Base-by-base conservation (phyloP, 2,888 invertebrate species). In the Agriotes lineatus region DNA sequence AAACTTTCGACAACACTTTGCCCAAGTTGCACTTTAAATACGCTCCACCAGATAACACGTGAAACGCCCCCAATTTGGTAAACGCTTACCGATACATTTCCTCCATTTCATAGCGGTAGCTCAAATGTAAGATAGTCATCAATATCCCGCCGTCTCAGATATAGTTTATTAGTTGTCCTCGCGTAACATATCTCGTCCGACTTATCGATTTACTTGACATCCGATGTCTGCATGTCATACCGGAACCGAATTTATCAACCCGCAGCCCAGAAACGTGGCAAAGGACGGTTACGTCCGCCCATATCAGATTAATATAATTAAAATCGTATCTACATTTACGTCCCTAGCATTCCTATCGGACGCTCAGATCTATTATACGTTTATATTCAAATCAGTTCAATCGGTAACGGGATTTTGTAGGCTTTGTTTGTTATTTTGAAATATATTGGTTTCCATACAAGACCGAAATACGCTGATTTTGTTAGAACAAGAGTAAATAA, bases 381-480 rank as follows among this genome's bases (percentile, higher is more conserved):
- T 56, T 60, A 61, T 61, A 67, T 67, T 67, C 67, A 67, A 67
- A 67, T 67, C 44, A 56, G 60, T 67, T 56, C 60, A 48, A 61
- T 56, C 56, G 54, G 54, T 50, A 66, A 42, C 30, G 54, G 42
- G 60, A 67, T 61, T 56, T 60, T 35, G 37, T 61, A 18, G 67
- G 67, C 56, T 61, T 67, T 67, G 61, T 48, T 60, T 67, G 60
- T 60, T 60, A 39, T 67, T 56, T 48, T 25, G 48, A 61, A 67
- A 67, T 56, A 56, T 56, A 67, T 67, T 67, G 61, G 44, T 67
- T 60, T 60, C 25, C 54, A 61, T 60, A 44, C 54, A 37, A 22
- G 42, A 54, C 37, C 22, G 45, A 66, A 66, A 48, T 66, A 37
- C 66, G 45, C 48, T 59, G 59, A 58, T 67, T 66, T 61, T 67